phyloP scores from a whole-genome alignment of 2,113 vertebrate genomes.

The Phyllostomus hastatus region DNA sequence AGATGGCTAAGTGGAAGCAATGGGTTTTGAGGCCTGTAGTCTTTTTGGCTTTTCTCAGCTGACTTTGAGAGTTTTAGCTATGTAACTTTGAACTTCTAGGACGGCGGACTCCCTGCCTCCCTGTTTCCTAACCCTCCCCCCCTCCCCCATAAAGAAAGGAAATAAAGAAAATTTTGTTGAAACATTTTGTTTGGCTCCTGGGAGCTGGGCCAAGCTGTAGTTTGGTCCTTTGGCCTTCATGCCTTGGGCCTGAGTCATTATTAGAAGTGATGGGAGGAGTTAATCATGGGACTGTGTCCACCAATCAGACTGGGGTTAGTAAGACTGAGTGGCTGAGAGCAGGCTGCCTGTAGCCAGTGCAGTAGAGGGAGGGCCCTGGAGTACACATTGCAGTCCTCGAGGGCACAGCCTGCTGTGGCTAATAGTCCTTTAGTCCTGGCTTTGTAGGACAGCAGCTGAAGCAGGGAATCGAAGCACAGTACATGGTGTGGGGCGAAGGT shows the following conservation, averaged over 20 bases:
- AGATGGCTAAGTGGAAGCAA: not conserved
- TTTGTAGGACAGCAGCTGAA: not conserved
- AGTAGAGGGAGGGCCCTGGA: not conserved
- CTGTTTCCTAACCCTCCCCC: not conserved
- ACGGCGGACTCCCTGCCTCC: not conserved
- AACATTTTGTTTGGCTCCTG: not conserved
- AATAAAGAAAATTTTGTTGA: not conserved
- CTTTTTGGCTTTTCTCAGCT: not conserved
- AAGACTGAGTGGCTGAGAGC: not conserved
- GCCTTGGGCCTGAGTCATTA: not conserved
- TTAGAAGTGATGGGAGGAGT: not conserved
- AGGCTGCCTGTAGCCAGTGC: not conserved
- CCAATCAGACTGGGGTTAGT: not conserved
- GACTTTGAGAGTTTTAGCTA: not conserved
- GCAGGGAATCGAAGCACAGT: not conserved
- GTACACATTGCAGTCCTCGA: not conserved
- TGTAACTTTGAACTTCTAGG: conserved; percentile 7
- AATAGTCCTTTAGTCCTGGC: not conserved
- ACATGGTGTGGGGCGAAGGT: not conserved
- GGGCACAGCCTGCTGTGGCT: not conserved
- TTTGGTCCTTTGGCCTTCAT: not conserved
- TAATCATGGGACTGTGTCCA: not conserved
- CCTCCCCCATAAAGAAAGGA: not conserved
- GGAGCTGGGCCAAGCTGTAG: not conserved
- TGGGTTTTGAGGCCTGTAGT: not conserved